Base-by-base conservation (phyloP, 2,113 vertebrate genomes). In the Ceyx margarethae region DNA sequence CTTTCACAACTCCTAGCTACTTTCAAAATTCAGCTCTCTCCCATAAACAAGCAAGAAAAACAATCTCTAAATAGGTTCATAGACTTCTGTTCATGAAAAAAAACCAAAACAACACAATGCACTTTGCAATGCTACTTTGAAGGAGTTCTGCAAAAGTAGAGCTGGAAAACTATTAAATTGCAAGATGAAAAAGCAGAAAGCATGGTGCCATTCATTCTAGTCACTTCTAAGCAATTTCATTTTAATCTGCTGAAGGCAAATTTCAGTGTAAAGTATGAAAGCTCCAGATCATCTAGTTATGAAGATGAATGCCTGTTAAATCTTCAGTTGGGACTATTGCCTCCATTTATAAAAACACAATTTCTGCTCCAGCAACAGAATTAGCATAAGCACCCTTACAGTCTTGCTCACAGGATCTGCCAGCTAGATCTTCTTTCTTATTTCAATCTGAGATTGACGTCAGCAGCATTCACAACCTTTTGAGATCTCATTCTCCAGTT, bases 301-400 rank as follows among this genome's bases (percentile, higher is more conserved):
- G 60, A 65, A 93, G 94, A 95, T 83, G 67, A 94, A 95, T 95
- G 90, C 19, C 87, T 89, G 43, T 57, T 94, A 95, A 87, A 88
- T 60, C 85, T 85, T 87, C 90, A 93, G 84, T 89, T 90, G 88
- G 81, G 45, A 89, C 88, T 93, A 87, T n/a, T 29, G 53, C 79
- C 90, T 91, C 90, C 91, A 94, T 95, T 96, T 97, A 95, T 96
- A 94, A 97, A 95, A 93, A 95, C 53, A 95, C 82, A 96, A 81
- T 93, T 93, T 87, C 85, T 89, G 20, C 53, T 88, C 40, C 64
- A 93, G 82, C 94, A 94, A 87, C 90, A 96, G 75, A 87, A 96
- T 95, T 96, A 95, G 84, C 90, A 94, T 95, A 96, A 95, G 72
- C 76, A 91, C 85, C 89, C 79, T 94, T 64, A 87, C 60, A 94